Evolutionary conservation across 2,113 vertebrate genomes (phyloP).

Genomic region (Clarias macrocephalus): DNA sequence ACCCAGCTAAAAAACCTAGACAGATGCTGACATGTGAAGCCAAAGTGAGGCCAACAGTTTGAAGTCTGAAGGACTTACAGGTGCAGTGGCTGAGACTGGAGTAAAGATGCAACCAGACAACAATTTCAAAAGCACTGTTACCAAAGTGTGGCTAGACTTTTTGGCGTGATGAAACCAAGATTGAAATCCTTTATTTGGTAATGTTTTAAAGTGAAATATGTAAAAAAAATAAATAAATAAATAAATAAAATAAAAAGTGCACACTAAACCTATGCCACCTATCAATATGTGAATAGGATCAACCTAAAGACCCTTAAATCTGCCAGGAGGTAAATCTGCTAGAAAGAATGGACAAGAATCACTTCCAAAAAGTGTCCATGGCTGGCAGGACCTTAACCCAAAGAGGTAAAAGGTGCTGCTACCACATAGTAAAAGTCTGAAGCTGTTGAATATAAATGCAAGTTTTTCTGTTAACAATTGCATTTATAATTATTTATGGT

Average conservation of each 20-base stretch:
- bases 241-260: neutral
- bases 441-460: neutral
- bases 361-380: neutral
- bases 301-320: neutral
- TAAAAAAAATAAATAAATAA: neutral
- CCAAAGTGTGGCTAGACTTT: neutral
- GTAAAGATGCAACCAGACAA: neutral
- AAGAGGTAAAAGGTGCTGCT: neutral
- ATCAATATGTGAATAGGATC: neutral
- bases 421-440: neutral
- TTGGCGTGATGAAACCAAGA: neutral
- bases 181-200: neutral
- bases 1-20: neutral
- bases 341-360: neutral
- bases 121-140: no score
- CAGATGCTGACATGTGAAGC: neutral
- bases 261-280: neutral
- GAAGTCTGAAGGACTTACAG: neutral
- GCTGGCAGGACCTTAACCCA: neutral
- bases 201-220: neutral
- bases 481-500: no score
- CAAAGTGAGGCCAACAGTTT: neutral
- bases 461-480: neutral
- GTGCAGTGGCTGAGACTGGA: neutral
- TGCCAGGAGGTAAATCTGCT: neutral